phyloP scores from a whole-genome alignment of 1,140 invertebrate genomes.

The Drosophila virilis region DNA sequence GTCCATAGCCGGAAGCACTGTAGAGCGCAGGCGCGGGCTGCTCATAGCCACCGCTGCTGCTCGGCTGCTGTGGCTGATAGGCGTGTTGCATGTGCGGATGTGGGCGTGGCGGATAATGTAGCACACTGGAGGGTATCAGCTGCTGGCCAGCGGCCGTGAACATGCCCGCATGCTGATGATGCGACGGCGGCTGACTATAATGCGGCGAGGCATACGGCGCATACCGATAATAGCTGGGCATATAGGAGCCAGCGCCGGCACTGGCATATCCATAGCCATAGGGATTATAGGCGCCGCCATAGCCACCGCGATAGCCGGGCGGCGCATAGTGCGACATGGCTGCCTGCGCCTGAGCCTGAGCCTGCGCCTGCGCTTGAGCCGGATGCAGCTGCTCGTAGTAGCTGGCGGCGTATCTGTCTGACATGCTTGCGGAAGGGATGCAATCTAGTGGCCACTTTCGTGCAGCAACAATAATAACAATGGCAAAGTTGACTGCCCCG shows the following conservation, averaged over 20 bases:
- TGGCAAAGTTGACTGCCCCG: conserved; percentile 54
- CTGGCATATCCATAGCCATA: conserved; percentile 65
- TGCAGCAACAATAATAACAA: conserved; percentile 47
- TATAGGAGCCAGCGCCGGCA: conserved; percentile 39
- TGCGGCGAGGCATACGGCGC: conserved; percentile 73
- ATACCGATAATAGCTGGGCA: conserved; percentile 74
- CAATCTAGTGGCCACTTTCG: conserved; percentile 33
- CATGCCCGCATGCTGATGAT: conserved; percentile 56
- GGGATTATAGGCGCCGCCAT: conserved; percentile 52
- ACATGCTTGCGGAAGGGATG: conserved; percentile 31
- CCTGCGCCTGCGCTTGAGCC: conserved; percentile 33
- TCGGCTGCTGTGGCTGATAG: conserved; percentile 37
- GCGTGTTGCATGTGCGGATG: conserved; percentile 26
- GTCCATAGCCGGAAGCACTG: conserved; percentile 56
- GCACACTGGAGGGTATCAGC: conserved; percentile 69
- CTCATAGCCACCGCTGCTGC: conserved; percentile 49
- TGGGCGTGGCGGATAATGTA: conserved; percentile 65
- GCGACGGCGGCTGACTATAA: conserved; percentile 58
- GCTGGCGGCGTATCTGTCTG: conserved; percentile 67
- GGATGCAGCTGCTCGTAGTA: conserved; percentile 69
- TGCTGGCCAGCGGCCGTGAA: conserved; percentile 75
- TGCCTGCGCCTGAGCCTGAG: conserved; percentile 31
- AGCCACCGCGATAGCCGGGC: conserved; percentile 55
- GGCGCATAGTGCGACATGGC: conserved; percentile 66
- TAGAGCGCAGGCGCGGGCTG: conserved; percentile 58